Evolutionary conservation across 2,113 vertebrate species (phyloP), one percentile per base, ranked within the genome.

Genomic region (Oreocharis arfaki): DNA sequence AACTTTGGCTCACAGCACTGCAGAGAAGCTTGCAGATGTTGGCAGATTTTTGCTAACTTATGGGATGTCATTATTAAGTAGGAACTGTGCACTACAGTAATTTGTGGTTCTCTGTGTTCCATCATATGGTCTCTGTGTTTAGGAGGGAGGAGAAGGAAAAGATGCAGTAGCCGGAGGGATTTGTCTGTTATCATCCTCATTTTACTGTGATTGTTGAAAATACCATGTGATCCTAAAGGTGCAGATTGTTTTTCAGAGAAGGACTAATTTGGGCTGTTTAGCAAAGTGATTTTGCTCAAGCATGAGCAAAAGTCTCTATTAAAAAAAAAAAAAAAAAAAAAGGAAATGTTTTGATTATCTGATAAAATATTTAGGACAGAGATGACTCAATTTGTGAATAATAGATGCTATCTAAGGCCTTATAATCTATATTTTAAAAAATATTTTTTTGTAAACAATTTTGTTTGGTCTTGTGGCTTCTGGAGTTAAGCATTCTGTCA

Each of bases 1-100:
- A 97, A 96, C 97, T 97, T 98, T 98, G 96, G 95, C 97, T 98
- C 97, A 97, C 89, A 97, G 95, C 93, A 91, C 92, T 96, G 96
- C 96, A 96, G 97, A 96, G 95, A 84, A 97, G 95, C 96, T 97
- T 97, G 97, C 97, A 98, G 97, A 97, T 97, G 97, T 97, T 98
- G 98, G 96, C 97, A 97, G 97, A 98, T 98, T 98, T 98, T 97
- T 97, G 90, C 95, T 97, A 97, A 98, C 92, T 96, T 97, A 96
- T 85, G 83, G 89, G 88, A 97, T 97, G 94, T 98, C 97, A 97
- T 97, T 98, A 97, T 98, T 98, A 98, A 98, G 96, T 96, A 97
- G 90, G 94, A 98, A 90, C 84, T 41, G 65, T 47, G 69, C 95
- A 84, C 92, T 94, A 93, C 73, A 80, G 96, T 98, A 97, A 97